Conservation (phyloP, 92 coral and sea anemone species). For the Porites evermanni region DNA sequence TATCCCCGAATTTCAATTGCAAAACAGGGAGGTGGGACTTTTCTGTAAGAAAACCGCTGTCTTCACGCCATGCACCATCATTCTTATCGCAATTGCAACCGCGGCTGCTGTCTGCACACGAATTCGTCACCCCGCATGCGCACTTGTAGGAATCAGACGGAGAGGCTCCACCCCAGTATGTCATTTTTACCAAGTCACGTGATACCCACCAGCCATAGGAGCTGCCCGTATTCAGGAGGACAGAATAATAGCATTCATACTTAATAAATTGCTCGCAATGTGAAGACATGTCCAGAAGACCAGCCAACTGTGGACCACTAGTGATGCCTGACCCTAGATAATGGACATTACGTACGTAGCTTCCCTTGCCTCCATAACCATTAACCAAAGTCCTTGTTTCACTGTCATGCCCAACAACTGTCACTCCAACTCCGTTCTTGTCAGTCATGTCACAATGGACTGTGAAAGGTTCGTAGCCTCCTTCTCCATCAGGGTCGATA, state of each 20-base stretch:
- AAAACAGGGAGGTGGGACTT: constrained; percentile 60
- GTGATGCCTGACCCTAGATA: constrained; percentile 9
- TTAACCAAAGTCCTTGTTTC: constrained; percentile 41
- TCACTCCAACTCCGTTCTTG: constrained; percentile 57
- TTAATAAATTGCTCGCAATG: constrained; percentile 79
- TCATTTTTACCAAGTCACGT: constrained; percentile 76
- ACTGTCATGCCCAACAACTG: constrained; percentile 61
- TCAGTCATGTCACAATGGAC: constrained; percentile 65
- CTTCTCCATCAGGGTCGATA: constrained; percentile 50
- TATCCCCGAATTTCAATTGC: constrained; percentile 74
- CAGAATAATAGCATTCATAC: constrained; percentile 73
- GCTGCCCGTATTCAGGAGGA: constrained; percentile 39
- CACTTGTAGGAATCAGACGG: constrained; percentile 67
- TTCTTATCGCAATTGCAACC: constrained; percentile 81
- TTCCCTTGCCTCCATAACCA: not conserved
- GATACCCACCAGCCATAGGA: constrained; percentile 90
- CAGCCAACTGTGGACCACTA: constrained; percentile 3
- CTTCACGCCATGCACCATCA: constrained; percentile 74
- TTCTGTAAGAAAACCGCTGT: constrained; percentile 67
- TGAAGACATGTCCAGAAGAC: constrained; percentile 17
- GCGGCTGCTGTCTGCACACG: constrained; percentile 40
- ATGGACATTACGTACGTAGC: constrained; percentile 3
- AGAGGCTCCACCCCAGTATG: constrained; percentile 86
- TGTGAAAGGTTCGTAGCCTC: constrained; percentile 31
- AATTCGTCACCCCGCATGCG: constrained; percentile 71